Conservation (phyloP, 2,797 vertebrate species). For the Chlorospingus flavigularis region DNA sequence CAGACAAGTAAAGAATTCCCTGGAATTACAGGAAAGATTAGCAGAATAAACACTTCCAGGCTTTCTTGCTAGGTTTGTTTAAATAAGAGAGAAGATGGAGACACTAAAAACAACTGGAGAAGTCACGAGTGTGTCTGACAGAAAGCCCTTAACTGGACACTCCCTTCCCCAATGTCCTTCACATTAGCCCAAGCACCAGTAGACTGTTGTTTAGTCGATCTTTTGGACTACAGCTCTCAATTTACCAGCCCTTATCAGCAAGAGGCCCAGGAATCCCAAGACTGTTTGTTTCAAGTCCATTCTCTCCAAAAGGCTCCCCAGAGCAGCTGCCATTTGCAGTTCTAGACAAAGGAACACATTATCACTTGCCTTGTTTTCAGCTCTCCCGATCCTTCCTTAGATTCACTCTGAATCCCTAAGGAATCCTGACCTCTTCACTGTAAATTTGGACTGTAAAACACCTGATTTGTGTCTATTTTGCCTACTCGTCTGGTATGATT, state of each 20-base stretch:
- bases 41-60: constrained; percentile 31
- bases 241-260: constrained; percentile 35
- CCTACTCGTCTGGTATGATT: not conserved
- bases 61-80: not conserved
- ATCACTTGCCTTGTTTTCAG: not conserved
- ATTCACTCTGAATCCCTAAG: not conserved
- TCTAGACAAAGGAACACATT: not conserved
- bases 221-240: not conserved
- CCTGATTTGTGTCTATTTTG: not conserved
- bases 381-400: not conserved
- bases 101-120: not conserved
- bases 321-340: not conserved
- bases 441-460: not conserved
- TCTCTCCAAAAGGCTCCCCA: not conserved
- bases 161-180: not conserved
- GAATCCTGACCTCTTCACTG: not conserved
- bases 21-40: not conserved
- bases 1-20: not conserved
- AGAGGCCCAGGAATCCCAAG: not conserved
- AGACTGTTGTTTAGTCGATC: not conserved
- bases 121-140: not conserved
- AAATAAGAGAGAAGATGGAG: not conserved
- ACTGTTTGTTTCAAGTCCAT: not conserved
- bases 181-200: not conserved
- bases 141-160: not conserved